phyloP scores from a whole-genome alignment of 2,113 vertebrate genomes.

The Eulacestoma nigropectus region DNA sequence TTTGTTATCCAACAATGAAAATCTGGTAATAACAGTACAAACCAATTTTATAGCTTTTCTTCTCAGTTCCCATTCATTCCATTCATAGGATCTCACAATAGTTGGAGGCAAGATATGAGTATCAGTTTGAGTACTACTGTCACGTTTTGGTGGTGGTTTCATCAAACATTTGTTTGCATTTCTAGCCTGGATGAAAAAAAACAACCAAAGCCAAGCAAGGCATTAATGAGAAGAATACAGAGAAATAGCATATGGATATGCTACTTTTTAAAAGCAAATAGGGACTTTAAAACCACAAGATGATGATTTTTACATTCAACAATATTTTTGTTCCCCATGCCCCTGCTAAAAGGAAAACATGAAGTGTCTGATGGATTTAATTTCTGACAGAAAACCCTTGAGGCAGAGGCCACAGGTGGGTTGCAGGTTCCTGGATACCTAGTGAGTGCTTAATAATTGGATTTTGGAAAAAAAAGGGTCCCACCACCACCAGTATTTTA shows the following conservation, averaged over 20 bases:
- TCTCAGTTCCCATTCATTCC: slow-evolving; percentile 96
- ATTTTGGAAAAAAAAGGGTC: neutral
- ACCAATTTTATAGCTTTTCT: slow-evolving; percentile 92
- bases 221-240: slow-evolving; percentile 5
- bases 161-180: slow-evolving; percentile 45
- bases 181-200: slow-evolving; percentile 68
- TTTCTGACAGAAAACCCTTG: neutral
- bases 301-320: neutral
- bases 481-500: neutral
- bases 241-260: neutral
- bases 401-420: neutral
- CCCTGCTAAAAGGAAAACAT: neutral
- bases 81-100: slow-evolving; percentile 83
- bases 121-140: slow-evolving; percentile 86
- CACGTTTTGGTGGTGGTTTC: slow-evolving; percentile 70
- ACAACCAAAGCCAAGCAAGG: neutral
- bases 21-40: slow-evolving; percentile 41
- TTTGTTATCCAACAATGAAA: neutral
- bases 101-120: slow-evolving; percentile 85
- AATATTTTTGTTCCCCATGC: neutral
- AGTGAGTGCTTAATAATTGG: neutral
- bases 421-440: neutral
- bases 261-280: neutral
- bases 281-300: neutral
- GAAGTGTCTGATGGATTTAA: neutral